Evolutionary conservation across 2,888 invertebrate species (phyloP), one percentile per base, ranked within the genome.

Genomic region (Polydrusus pterygomalis): DNA sequence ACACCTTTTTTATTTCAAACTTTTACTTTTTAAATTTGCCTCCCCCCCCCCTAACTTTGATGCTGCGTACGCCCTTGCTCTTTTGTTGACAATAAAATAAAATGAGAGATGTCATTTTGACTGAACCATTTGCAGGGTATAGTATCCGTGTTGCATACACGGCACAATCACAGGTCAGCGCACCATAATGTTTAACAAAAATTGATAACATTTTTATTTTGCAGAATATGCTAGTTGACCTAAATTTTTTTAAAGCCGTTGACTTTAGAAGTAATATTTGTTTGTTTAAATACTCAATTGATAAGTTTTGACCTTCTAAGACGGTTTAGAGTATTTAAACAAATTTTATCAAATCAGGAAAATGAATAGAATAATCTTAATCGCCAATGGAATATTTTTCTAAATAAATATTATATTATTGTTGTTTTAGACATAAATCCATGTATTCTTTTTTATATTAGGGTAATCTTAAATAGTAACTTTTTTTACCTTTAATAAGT

Each of bases 361-460:
- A 38, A 5, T 17, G 18, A n/a, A 43, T 56, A 56, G 25, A 45
- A n/a, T 56, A 67, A 54, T 54, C 15, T 13, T 56, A 67, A 54
- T 54, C 15, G n/a, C 10, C 38, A 54, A 20, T 40, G 67, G 56
- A 68, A 68, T 40, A 40, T 54, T 68, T 56, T 54, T 68, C n/a
- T 38, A 54, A 49, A 54, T n/a, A 54, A 25, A 0, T 18, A 34
- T 56, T 34, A 34, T 56, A 10, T 18, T 7, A 20, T 11, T 51
- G 10, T 25, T 25, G 25, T 5, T 1, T n/a, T 25, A 25, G 25
- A 25, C 25, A 1, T 25, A 25, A n/a, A 25, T 25, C 25, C 25
- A 25, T 25, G 1, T 25, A 3, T 25, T 25, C 2, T 25, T 5
- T 25, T 25, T 5, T 3, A 25, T 5, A 25, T 5, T 3, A 25